Evolutionary conservation across 2,797 vertebrate species (phyloP).

Genomic region (Bradypodion ventrale): DNA sequence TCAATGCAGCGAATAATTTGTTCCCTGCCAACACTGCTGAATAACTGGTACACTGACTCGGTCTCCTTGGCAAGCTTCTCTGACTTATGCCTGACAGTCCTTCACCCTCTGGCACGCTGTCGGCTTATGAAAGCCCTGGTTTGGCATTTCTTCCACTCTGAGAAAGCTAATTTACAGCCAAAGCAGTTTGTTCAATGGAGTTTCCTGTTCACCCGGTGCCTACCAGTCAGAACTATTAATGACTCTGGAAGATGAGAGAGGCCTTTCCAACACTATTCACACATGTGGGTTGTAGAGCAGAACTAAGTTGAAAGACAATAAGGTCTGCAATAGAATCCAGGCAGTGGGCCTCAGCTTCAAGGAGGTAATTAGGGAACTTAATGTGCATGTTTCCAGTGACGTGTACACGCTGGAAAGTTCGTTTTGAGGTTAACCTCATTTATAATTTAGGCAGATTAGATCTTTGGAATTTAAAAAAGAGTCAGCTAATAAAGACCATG

Average conservation of each 20-base stretch:
- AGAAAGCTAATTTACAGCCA: conserved; percentile 1
- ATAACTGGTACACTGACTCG: conserved; percentile 13
- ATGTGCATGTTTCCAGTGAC: conserved; percentile 12
- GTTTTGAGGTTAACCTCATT: conserved; percentile 3
- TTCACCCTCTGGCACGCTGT: conserved; percentile 1
- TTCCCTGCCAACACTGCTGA: conserved; percentile 14
- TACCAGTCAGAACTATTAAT: conserved; percentile 5
- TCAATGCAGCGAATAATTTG: neutral
- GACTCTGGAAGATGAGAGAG: conserved; percentile 11
- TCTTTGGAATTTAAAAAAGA: neutral
- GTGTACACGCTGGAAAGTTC: neutral
- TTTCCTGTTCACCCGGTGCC: neutral
- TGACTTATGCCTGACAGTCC: neutral
- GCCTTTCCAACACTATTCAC: neutral
- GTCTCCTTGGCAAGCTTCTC: conserved; percentile 2
- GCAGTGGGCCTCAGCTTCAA: neutral
- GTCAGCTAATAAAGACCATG: neutral
- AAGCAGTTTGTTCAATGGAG: conserved; percentile 11
- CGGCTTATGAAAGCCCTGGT: conserved; percentile 13
- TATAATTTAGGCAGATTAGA: conserved; percentile 19
- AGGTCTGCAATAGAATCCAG: conserved; percentile 1
- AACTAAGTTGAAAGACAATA: conserved; percentile 20
- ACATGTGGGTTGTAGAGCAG: neutral
- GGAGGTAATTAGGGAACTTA: conserved; percentile 24
- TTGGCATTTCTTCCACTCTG: neutral